These are phyloP conservation scores for Pachycephala philippinensis DNA, from an alignment of 2,113 vertebrate genomes.

Conservation along the genomic window DNA sequence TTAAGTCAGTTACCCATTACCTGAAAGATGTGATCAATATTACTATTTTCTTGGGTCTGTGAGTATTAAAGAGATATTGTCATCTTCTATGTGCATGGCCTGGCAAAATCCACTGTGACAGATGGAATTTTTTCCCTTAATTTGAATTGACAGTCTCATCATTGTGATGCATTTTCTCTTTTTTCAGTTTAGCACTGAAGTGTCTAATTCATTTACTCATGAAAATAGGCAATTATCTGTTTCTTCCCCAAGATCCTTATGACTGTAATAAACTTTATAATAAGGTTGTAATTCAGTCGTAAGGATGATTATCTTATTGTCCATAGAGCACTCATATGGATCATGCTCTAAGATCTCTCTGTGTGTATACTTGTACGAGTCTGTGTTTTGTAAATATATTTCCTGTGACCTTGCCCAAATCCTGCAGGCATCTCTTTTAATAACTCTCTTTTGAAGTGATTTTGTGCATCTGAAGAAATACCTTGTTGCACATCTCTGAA, in stretches of 20 bases:
- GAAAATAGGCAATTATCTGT: neutral
- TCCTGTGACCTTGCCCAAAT: neutral
- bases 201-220: neutral
- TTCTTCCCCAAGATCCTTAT: neutral
- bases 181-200: neutral
- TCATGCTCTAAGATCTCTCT: neutral
- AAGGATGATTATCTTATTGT: neutral
- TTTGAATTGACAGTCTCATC: neutral
- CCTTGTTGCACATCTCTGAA: neutral
- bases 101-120: neutral
- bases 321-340: neutral
- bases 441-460: neutral
- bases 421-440: neutral
- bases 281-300: neutral
- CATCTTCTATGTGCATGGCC: neutral
- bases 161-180: neutral
- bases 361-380: neutral
- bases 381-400: neutral
- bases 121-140: neutral
- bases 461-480: neutral
- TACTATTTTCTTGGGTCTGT: neutral
- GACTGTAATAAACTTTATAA: neutral
- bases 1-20: neutral
- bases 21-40: neutral
- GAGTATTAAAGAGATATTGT: neutral